A percentile compares a stretch with the other conserved stretches of the same genome.
These are phyloP conservation scores for Cyclura pinguis DNA, from an alignment of 2,797 vertebrate genomes.

Conservation along the genomic window DNA sequence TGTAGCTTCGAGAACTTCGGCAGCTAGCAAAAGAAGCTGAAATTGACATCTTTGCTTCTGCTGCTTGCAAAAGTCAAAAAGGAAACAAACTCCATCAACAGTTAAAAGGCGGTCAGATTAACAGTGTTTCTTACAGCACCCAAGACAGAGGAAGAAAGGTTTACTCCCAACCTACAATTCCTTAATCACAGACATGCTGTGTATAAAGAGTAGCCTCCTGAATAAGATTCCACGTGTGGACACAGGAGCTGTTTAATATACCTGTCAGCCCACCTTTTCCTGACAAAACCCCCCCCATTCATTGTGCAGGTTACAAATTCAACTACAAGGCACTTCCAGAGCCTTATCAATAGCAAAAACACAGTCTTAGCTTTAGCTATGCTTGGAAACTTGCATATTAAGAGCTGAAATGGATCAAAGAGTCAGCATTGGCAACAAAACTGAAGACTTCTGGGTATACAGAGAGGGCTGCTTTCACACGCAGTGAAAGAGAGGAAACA, in stretches of 20 bases:
- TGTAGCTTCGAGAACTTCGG: neutral
- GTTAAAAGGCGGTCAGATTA: neutral
- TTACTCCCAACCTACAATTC: slow-evolving; percentile 27
- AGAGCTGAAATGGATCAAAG: neutral
- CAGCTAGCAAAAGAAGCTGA: rapidly evolving
- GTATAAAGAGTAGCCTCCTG: rapidly evolving
- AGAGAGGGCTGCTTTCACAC: neutral
- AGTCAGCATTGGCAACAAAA: neutral
- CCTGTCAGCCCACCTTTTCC: neutral
- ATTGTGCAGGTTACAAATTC: rapidly evolving
- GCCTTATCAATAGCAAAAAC: neutral
- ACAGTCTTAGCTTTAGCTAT: rapidly evolving
- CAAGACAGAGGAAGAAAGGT: slow-evolving; percentile 50
- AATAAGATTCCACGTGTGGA: neutral
- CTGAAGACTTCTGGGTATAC: too few species aligned
- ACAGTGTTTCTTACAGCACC: slow-evolving; percentile 50
- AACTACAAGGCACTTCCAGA: neutral
- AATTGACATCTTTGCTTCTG: too few species aligned
- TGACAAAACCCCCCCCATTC: neutral
- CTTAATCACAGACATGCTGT: rapidly evolving
- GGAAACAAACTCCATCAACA: rapidly evolving
- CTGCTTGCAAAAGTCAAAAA: neutral
- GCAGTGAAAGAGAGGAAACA: too few species aligned
- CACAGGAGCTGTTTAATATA: neutral
- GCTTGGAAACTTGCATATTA: slow-evolving; percentile 11